Conservation (phyloP, 2,113 vertebrate species). For the Alectura lathami region DNA sequence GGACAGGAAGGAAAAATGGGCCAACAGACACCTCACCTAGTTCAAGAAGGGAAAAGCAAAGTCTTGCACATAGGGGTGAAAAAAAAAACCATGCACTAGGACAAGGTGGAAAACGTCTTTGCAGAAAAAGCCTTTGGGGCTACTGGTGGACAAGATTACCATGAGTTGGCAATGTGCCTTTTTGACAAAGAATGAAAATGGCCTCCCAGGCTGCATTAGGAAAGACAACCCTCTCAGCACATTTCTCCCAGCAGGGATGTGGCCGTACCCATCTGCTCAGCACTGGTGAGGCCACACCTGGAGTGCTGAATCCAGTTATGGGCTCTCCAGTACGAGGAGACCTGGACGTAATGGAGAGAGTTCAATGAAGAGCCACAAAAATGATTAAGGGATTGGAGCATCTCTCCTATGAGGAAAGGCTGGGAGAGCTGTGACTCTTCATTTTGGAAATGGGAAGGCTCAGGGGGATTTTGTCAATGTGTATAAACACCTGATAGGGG, state of each 20-base stretch:
- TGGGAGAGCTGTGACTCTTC: neutral
- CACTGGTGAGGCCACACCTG: neutral
- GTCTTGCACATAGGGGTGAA: neutral
- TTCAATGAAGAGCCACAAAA: neutral
- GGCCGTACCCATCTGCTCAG: neutral
- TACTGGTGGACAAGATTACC: neutral
- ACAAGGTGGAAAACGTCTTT: neutral
- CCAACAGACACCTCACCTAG: neutral
- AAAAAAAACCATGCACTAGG: neutral
- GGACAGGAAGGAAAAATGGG: neutral
- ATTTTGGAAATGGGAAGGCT: neutral
- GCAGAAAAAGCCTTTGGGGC: neutral
- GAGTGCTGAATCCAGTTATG: neutral
- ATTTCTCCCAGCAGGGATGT: neutral
- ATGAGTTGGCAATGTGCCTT: neutral
- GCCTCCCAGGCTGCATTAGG: neutral
- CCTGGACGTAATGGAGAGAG: neutral
- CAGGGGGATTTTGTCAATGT: neutral
- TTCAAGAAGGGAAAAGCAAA: neutral
- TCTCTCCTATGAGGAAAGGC: neutral
- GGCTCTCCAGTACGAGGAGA: neutral
- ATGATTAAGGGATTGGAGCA: neutral
- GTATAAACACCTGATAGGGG: neutral
- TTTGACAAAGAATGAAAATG: neutral
- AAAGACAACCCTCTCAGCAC: neutral